Base-by-base conservation (phyloP, 2,113 vertebrate genomes). In the Danio rerio region DNA sequence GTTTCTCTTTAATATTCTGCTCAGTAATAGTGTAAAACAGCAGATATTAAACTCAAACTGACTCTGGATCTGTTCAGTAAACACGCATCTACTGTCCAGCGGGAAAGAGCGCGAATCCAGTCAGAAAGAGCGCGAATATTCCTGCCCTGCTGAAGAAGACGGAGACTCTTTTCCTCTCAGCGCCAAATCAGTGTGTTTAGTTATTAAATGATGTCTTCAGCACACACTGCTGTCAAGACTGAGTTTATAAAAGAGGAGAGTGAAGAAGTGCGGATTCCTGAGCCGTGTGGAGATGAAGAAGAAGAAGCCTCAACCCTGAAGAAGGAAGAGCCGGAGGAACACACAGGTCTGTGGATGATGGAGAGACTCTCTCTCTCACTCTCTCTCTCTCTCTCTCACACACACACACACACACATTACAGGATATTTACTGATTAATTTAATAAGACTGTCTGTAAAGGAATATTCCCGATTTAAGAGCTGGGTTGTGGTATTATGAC, bases 221-320 rank as follows among this genome's bases (percentile, higher is more conserved):
- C 66, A 45, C 63, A n/a, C 3, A 9, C 63, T 12, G 43, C 9
- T 49, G 43, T 0, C 6, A 55, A 53, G 21, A 73, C 55, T 50
- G 70, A 73, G 15, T 73, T 40, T 42, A 55, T 73, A 9, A 73
- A 73, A 55, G 50, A 73, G 31, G 50, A 73, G 50, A 73, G 13
- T 4, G 70, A 73, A 73, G 70, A 73, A 53, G 7, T 40, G 0
- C 40, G 13, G 8, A 40, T 40, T 1, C 21, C 50, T 3, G 52
- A 42, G 31, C 13, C 50, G 0, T n/a, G 50, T 12, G 1, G 5
- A 7, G 50, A 31, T 31, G 31, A 31, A 31, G 31, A 31, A 31
- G 31, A 31, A 31, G 31, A 31, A 31, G 31, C 31, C 31, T 31
- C 3, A 31, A 31, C 31, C 31, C 31, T 55, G 50, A 55, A 73